Percentiles rank a stretch among this genome's conserved stretches.
These are phyloP conservation scores for Pachycephala philippinensis DNA, from an alignment of 2,113 vertebrate species.

Conservation along the genomic window DNA sequence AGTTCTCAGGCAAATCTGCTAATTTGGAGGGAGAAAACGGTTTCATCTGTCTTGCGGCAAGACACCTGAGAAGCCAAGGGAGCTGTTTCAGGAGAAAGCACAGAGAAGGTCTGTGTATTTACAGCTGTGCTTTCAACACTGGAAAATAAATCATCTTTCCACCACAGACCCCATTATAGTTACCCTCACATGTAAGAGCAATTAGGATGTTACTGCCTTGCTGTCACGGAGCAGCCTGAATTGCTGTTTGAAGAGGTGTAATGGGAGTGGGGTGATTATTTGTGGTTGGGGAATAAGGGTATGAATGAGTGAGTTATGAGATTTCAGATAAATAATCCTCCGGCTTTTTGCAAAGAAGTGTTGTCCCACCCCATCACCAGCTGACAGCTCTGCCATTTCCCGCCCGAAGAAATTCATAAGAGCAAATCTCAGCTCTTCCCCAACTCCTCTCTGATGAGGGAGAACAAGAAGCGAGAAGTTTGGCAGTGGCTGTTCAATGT, in stretches of 20 bases:
- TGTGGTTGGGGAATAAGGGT: background rate
- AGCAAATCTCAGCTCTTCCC: background rate
- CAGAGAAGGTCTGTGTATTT: constrained; percentile 28
- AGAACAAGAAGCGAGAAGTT: background rate
- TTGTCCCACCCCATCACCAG: background rate
- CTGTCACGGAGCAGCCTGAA: background rate
- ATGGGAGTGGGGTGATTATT: background rate
- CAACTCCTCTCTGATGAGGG: background rate
- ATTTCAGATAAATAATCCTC: background rate
- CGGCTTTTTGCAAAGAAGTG: background rate
- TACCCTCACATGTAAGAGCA: background rate
- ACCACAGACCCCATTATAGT: background rate
- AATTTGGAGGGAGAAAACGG: background rate
- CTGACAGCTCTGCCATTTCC: background rate
- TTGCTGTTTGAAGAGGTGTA: background rate
- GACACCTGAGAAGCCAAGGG: constrained; percentile 48
- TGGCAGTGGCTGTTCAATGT: background rate
- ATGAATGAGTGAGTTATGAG: background rate
- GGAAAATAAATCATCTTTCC: constrained; percentile 30
- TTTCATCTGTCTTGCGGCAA: background rate
- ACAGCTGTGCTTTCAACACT: constrained; percentile 46
- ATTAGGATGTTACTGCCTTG: background rate
- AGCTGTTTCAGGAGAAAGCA: constrained; percentile 5
- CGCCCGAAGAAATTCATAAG: background rate
- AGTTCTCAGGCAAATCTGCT: constrained; percentile 19